phyloP scores from a whole-genome alignment of 2,113 vertebrate species.

The human (Homo sapiens) region DNA sequence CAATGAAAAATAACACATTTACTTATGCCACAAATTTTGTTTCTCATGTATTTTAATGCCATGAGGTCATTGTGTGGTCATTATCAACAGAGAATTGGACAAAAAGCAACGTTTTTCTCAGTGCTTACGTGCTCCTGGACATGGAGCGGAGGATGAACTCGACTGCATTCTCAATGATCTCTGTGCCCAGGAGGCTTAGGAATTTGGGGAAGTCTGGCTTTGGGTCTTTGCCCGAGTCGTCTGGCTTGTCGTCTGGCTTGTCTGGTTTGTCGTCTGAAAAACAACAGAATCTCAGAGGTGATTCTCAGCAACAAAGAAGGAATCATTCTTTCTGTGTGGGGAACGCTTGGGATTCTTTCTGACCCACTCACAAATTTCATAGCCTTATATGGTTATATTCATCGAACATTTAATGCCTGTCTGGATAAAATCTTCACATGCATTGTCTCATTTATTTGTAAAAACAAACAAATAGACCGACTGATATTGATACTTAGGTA shows the following conservation, averaged over 20 bases:
- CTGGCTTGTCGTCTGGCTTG: not conserved
- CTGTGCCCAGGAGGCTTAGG: constrained; percentile 59
- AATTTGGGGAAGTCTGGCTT: constrained; percentile 49
- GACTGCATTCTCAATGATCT: constrained; percentile 73
- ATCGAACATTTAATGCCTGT: not conserved
- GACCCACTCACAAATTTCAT: not conserved
- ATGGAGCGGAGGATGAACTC: constrained; percentile 63
- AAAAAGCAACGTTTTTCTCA: not conserved
- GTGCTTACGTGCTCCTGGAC: constrained; percentile 43
- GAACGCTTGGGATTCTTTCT: fast-evolving
- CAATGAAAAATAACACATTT: not conserved
- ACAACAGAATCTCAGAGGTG: not conserved
- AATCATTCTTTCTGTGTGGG: not conserved
- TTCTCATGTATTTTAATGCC: constrained; percentile 40
- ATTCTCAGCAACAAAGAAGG: not conserved
- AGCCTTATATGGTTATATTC: not conserved
- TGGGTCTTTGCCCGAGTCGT: not conserved
- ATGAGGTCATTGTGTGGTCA: not conserved
- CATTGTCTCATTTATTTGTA: not conserved
- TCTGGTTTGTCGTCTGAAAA: constrained; percentile 10
- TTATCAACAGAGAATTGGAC: not conserved
- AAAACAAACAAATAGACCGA: not conserved
- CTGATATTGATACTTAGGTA: not conserved
- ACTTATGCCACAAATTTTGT: not conserved
- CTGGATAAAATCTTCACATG: not conserved